Conservation (phyloP, 2,797 vertebrate species). For the Sternotherus odoratus region DNA sequence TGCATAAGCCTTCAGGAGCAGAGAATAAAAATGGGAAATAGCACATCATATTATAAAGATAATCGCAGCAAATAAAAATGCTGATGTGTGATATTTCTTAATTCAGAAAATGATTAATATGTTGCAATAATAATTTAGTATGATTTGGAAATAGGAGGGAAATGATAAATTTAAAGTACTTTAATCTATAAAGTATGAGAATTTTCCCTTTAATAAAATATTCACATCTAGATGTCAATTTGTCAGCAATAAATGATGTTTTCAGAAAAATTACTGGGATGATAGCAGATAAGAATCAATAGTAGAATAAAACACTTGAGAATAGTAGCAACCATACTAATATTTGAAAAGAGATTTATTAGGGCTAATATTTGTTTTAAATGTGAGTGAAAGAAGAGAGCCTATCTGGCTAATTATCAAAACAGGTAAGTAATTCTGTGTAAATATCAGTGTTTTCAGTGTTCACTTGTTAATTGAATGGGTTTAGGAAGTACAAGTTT, state of each 20-base stretch:
- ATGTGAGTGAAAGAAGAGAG: not conserved
- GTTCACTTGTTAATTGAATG: not conserved
- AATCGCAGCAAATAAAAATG: not conserved
- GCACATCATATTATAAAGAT: not conserved
- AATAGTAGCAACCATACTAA: not conserved
- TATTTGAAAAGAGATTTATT: conserved; percentile 37
- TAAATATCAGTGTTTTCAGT: not conserved
- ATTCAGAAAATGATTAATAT: not conserved
- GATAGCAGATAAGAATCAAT: not conserved
- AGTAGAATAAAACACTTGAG: not conserved
- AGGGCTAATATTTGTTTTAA: conserved; percentile 17
- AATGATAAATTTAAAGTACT: not conserved
- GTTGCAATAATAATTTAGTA: not conserved
- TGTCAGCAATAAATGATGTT: conserved; percentile 2
- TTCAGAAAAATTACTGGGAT: conserved; percentile 32
- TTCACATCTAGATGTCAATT: not conserved
- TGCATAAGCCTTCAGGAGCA: not conserved
- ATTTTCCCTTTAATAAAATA: not conserved
- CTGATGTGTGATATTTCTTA: not conserved
- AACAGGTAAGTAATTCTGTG: not conserved
- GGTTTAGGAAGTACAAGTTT: not conserved
- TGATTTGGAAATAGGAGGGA: not conserved
- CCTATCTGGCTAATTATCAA: not conserved
- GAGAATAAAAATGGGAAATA: not conserved
- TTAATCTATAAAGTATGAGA: not conserved